A percentile compares a stretch with the other conserved stretches of the same genome.
These are phyloP conservation scores for Cantharis nigra DNA, from an alignment of 2,888 invertebrate genomes.

Conservation along the genomic window DNA sequence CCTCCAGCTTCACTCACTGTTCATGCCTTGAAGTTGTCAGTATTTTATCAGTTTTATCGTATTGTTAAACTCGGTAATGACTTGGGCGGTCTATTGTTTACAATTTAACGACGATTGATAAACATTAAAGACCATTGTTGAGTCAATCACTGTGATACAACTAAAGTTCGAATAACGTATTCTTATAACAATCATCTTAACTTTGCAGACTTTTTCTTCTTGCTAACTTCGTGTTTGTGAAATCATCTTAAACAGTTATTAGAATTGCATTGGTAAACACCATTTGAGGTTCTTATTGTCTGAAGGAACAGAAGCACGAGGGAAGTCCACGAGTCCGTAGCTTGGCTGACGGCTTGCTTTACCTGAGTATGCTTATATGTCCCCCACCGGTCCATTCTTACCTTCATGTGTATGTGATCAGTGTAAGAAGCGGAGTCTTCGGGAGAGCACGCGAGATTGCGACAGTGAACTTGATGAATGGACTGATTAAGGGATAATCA, in stretches of 20 bases:
- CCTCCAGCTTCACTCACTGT: conserved; percentile 25
- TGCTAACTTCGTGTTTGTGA: not conserved
- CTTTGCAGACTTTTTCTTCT: not conserved
- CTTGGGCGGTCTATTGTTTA: conserved; percentile 49
- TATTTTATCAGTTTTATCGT: conserved; percentile 48
- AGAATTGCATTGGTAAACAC: conserved; percentile 36
- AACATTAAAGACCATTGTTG: conserved; percentile 50
- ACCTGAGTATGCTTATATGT: conserved; percentile 53
- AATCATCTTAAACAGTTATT: conserved; percentile 23
- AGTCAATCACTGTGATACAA: conserved; percentile 48
- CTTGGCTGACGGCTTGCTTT: conserved; percentile 49
- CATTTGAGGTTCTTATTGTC: conserved; percentile 23
- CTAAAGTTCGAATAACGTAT: not conserved
- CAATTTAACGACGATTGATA: conserved; percentile 45
- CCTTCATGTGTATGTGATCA: conserved; percentile 57
- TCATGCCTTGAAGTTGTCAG: conserved; percentile 45
- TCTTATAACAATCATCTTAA: not conserved
- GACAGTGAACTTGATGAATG: conserved; percentile 35
- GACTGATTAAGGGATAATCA: conserved; percentile 31
- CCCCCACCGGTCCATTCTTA: conserved; percentile 56
- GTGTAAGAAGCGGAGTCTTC: conserved; percentile 56
- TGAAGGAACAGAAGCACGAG: conserved; percentile 31
- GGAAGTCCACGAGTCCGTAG: conserved; percentile 31
- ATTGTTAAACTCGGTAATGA: conserved; percentile 47
- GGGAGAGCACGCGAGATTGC: conserved; percentile 52